Evolutionary conservation across 2,888 invertebrate species (phyloP), one percentile per base, ranked within the genome.

Genomic region (Eugnorisma glareosa): DNA sequence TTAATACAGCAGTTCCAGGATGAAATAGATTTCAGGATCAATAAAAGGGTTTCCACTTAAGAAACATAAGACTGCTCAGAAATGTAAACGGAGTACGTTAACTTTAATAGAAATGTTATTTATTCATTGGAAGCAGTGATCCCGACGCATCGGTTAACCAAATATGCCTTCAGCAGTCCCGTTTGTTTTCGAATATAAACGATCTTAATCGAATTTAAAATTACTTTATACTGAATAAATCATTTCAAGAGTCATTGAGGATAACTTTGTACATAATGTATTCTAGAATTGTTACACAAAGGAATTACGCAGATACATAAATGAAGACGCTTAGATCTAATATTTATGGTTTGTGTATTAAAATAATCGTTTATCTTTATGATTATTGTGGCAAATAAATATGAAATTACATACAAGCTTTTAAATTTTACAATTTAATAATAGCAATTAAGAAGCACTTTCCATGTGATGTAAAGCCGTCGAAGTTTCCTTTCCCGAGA

Each of bases 71-170:
- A 69, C 68, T 80, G 69, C n/a, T 85, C 73, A 73, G 69, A 81
- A 73, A 85, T 79, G 81, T 73, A 85, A 83, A 80, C 71, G 51
- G 74, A 45, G 59, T 63, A 37, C 73, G 71, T 86, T 79, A 73
- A 70, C 78, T 72, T 75, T 79, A 83, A 88, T 88, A 89, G 73
- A 86, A 88, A 86, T 88, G 86, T 90, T 90, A 92, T 90, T 88
- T 91, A 92, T 92, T 91, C 92, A 92, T 91, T 88, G 90, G 81
- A 89, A 88, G 84, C 90, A 82, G 88, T 87, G 88, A 88, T 90
- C 88, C 86, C 84, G 78, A 88, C 86, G 89, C 86, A 90, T 88
- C 83, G 80, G 86, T 87, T 89, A 89, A 86, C 82, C 82, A 87
- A 90, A 90, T 88, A 85, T 88, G 90, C 86, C 82, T 90, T 89